Percentiles rank a stretch among this genome's conserved stretches.
phyloP scores from a whole-genome alignment of 2,797 vertebrate genomes.

The Acanthopagrus latus region DNA sequence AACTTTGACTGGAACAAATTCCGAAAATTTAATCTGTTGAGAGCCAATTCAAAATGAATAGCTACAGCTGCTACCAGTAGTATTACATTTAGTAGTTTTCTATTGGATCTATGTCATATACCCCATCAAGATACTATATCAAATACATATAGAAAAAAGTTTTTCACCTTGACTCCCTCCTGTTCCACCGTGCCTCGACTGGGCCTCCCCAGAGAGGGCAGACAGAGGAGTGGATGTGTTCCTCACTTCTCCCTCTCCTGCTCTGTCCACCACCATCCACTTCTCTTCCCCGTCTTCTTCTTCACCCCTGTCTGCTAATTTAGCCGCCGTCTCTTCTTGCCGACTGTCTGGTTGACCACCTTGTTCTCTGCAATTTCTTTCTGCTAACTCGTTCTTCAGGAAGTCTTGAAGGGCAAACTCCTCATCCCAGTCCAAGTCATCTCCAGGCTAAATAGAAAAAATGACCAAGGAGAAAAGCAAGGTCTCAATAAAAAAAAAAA shows the following conservation, averaged over 20 bases:
- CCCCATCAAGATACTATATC: background rate
- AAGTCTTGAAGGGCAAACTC: conserved; percentile 82
- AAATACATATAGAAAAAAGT: background rate
- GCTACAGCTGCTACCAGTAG: background rate
- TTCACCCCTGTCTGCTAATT: conserved; percentile 39
- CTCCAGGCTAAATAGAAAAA: conserved; percentile 54
- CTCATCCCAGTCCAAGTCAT: conserved; percentile 83
- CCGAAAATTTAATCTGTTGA: conserved; percentile 3
- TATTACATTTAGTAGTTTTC: background rate
- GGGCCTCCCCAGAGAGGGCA: conserved; percentile 25
- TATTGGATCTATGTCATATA: background rate
- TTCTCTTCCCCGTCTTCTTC: conserved; percentile 65
- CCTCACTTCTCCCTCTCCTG: conserved; percentile 60
- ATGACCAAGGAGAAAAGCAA: background rate
- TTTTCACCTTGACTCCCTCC: conserved; percentile 63
- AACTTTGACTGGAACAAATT: background rate
- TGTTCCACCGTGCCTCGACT: conserved; percentile 15
- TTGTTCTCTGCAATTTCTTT: conserved; percentile 55
- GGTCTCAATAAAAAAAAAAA: conserved; percentile 1
- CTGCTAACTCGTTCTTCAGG: conserved; percentile 65
- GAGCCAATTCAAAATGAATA: conserved; percentile 5
- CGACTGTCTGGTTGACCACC: background rate
- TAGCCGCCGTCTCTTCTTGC: conserved; percentile 13
- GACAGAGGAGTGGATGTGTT: conserved; percentile 69
- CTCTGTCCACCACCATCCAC: conserved; percentile 68